Base-by-base conservation (phyloP, 2,113 vertebrate species). In the Xiphorhynchus elegans region DNA sequence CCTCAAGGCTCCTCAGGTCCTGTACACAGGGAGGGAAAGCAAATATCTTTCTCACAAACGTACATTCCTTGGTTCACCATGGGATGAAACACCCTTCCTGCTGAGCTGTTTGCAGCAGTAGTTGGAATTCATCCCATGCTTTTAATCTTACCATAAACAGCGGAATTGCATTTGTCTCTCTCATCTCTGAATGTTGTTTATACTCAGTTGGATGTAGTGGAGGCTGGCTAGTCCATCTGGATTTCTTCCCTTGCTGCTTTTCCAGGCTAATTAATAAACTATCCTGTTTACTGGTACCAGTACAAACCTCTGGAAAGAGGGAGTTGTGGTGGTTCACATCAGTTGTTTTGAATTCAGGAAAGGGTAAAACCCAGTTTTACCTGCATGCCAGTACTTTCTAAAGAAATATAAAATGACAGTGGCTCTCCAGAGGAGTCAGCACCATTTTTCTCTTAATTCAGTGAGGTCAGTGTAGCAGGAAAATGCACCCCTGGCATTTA, bases 151-250 rank as follows among this genome's bases (percentile, higher is more conserved):
- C 66, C 23, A 25, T 92, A 93, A 89, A 93, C 58, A 92, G 26
- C 5, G 0, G 28, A 37, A 44, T 29, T 84, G 29, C 69, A 56
- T 95, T 95, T 52, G 52, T 89, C 56, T 83, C 33, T 55, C 85
- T 90, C 64, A 75, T 92, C 53, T 90, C 60, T 78, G 56, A 78
- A 18, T 28, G 42, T 46, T 94, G 92, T 93, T 96, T 96, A 92
- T 90, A 88, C n/a, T 68, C 60, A 40, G 44, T 29, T 82, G 53
- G 74, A 86, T 77, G 52, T 17, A 70, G 75, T 8, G 5, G 15
- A 85, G 24, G 4, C 21, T 83, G 60, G 12, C 35, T 49, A 52
- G 47, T 56, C 47, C 90, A 72, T 75, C 44, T 84, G 92, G 64
- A 70, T 90, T 90, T 72, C 56, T 93, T 81, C 39, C 73, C 40